A percentile compares a stretch with the other conserved stretches of the same genome.
phyloP scores from a whole-genome alignment of 2,797 vertebrate species.

The Erpetoichthys calabaricus region DNA sequence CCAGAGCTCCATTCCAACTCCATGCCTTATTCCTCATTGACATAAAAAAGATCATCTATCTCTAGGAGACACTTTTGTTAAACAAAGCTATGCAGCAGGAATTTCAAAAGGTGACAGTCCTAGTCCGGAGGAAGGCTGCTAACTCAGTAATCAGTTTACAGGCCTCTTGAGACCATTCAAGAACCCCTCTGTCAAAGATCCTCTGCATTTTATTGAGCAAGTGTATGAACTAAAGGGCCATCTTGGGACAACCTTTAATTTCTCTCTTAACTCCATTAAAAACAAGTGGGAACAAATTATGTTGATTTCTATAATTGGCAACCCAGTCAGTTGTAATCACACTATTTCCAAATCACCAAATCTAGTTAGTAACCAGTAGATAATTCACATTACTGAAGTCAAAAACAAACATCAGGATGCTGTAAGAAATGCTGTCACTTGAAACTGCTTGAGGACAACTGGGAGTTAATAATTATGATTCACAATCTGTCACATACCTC shows the following conservation, averaged over 20 bases:
- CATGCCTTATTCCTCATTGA: too few relatives aligned
- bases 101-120: constrained; percentile 53
- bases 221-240: neutral
- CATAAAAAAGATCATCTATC: too few relatives aligned
- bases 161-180: constrained; percentile 14
- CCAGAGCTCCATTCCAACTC: too few relatives aligned
- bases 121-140: constrained; percentile 44
- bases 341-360: neutral
- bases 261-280: constrained; percentile 45
- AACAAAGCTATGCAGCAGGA: constrained; percentile 48
- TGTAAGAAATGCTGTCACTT: too few relatives aligned
- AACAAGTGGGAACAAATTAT: constrained; percentile 30
- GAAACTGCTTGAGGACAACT: too few relatives aligned
- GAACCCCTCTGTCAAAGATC: constrained; percentile 22
- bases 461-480: too few relatives aligned
- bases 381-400: too few relatives aligned
- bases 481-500: too few relatives aligned
- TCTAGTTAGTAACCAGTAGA: too few relatives aligned
- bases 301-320: constrained; percentile 1
- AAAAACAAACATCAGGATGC: too few relatives aligned
- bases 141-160: constrained; percentile 39
- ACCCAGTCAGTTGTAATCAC: neutral
- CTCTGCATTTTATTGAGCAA: constrained; percentile 23
- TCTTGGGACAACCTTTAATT: constrained; percentile 44
- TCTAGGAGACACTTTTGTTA: neutral